These are phyloP conservation scores for Drosophila nigrodunni DNA, from an alignment of 1,140 invertebrate genomes.

Conservation along the genomic window DNA sequence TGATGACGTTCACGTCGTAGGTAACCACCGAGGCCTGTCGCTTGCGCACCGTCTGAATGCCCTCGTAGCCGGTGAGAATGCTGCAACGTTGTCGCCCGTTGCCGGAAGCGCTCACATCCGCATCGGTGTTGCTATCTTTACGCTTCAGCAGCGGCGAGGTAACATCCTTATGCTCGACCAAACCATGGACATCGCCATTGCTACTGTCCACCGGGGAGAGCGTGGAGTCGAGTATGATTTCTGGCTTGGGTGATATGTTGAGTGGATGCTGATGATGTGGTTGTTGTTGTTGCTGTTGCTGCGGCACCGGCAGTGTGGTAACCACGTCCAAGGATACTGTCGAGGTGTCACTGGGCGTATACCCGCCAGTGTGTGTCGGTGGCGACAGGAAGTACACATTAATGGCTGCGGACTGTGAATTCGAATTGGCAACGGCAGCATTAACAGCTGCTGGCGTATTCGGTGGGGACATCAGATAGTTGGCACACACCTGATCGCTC, in stretches of 20 bases:
- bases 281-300: conserved; percentile 29
- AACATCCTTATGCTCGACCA: conserved; percentile 70
- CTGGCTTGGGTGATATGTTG: conserved; percentile 79
- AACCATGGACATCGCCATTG: conserved; percentile 23
- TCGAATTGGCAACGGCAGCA: conserved; percentile 23
- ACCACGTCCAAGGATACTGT: conserved; percentile 81
- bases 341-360: conserved; percentile 72
- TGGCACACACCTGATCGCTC: conserved; percentile 79
- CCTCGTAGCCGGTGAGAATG: conserved; percentile 75
- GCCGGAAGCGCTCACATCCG: conserved; percentile 64
- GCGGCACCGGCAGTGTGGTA: conserved; percentile 69
- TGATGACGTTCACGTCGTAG: conserved; percentile 84
- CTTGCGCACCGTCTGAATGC: conserved; percentile 74
- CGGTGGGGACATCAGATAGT: conserved; percentile 83
- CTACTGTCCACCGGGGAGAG: conserved; percentile 71
- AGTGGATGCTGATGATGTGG: conserved; percentile 32
- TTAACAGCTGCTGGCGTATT: conserved; percentile 65
- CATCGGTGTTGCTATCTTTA: conserved; percentile 67
- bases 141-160: conserved; percentile 77
- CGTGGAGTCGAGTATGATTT: conserved; percentile 84
- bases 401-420: conserved; percentile 63
- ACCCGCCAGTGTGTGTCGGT: conserved; percentile 71
- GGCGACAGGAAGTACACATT: conserved; percentile 84
- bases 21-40: conserved; percentile 83
- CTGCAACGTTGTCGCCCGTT: conserved; percentile 63